Conservation (phyloP, 2,113 vertebrate genomes). For the Rhineura floridana region DNA sequence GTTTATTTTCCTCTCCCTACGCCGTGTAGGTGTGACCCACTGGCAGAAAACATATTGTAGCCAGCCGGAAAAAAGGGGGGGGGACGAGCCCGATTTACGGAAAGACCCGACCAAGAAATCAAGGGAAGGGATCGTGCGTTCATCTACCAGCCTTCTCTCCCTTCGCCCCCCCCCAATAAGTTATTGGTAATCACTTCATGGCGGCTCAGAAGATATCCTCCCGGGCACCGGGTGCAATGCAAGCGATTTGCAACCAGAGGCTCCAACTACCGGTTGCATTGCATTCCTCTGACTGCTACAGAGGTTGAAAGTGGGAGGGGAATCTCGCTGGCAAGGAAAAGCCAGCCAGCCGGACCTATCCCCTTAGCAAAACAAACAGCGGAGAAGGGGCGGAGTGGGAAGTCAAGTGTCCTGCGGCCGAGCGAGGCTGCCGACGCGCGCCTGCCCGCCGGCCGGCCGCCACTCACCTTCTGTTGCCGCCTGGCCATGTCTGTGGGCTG, state of each 20-base stretch:
- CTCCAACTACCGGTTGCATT: not conserved
- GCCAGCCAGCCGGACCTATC: not conserved
- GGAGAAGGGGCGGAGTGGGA: not conserved
- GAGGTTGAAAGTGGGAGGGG: not conserved
- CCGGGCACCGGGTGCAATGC: too few relatives aligned
- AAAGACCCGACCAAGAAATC: not conserved
- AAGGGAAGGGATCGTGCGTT: not conserved
- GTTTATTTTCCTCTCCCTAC: not conserved
- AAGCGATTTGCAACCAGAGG: not conserved
- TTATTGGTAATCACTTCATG: not conserved
- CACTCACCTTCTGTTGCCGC: conserved; percentile 89
- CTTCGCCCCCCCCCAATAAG: not conserved
- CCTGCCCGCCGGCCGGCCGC: not conserved
- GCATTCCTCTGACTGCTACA: not conserved
- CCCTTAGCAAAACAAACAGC: not conserved
- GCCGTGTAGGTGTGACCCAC: not conserved
- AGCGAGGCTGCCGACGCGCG: not conserved
- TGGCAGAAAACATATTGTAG: not conserved
- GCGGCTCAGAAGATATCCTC: too few relatives aligned
- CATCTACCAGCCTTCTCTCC: not conserved
- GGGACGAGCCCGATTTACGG: not conserved
- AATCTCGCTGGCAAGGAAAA: not conserved
- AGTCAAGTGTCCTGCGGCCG: not conserved
- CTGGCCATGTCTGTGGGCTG: conserved; percentile 93
- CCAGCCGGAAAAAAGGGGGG: not conserved